A percentile compares a stretch with the other conserved stretches of the same genome.
These are phyloP conservation scores for Hippopotamus amphibius DNA, from an alignment of 2,113 vertebrate species.

Conservation along the genomic window DNA sequence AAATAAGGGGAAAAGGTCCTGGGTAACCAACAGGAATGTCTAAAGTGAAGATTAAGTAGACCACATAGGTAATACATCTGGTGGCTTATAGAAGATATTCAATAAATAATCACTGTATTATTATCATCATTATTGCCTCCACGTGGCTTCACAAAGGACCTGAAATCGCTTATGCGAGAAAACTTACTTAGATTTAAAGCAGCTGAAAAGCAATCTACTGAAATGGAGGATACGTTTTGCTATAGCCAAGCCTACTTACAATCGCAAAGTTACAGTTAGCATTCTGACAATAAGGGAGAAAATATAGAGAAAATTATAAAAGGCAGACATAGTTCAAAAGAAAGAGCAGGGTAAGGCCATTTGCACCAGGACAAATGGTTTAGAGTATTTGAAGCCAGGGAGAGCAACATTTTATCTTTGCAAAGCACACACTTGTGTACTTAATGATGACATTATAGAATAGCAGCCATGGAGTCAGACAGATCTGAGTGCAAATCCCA, in stretches of 20 bases:
- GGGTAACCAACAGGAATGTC: not conserved
- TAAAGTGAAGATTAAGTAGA: not conserved
- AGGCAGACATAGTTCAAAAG: not conserved
- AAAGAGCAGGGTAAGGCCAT: not conserved
- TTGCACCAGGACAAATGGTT: not conserved
- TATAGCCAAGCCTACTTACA: not conserved
- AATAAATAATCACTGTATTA: not conserved
- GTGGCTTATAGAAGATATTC: not conserved
- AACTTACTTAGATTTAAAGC: constrained; percentile 25
- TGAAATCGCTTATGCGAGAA: not conserved
- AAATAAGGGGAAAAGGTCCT: not conserved
- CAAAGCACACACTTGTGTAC: not conserved
- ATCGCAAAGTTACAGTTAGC: not conserved
- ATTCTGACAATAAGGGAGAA: not conserved
- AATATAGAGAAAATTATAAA: constrained; percentile 31
- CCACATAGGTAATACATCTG: not conserved
- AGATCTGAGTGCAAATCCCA: not conserved
- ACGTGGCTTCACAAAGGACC: not conserved
- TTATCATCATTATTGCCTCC: not conserved
- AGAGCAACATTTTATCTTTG: not conserved
- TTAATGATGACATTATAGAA: not conserved
- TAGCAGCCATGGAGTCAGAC: not conserved
- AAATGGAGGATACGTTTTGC: not conserved
- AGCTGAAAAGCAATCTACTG: constrained; percentile 18
- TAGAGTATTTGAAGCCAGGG: not conserved